Evolutionary conservation across 2,888 invertebrate species (phyloP), one percentile per base, ranked within the genome.

Genomic region (Noctuana brunneofusca): DNA sequence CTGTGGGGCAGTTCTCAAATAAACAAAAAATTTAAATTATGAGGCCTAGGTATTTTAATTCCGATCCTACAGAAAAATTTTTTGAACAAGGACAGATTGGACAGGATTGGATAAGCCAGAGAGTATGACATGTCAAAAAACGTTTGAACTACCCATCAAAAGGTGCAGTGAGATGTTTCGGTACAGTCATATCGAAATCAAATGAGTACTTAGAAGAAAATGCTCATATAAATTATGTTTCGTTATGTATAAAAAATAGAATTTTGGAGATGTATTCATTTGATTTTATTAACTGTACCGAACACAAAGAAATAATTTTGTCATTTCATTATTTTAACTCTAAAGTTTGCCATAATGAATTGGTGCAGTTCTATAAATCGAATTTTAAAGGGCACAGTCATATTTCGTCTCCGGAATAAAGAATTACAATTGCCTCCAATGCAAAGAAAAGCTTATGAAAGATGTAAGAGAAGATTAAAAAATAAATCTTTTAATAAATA

Each of bases 401-500:
- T 16, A 16, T n/a, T n/a, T 6, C 2, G 41, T 5, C 14, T 43
- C 4, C 8, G 3, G 2, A 43, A 43, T n/a, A n/a, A 2, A 6
- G 14, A 16, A 12, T 14, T 16, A n/a, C n/a, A n/a, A n/a, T n/a
- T 43, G 16, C 41, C 41, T 14, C 2, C 12, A 16, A 14, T 43
- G 41, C 41, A 43, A 43, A 3, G 3, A 3, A 43, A 43, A 16
- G 41, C 41, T 12, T 14, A 16, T 2, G 12, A 14, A 8, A 43
- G 22, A 49, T 49, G 22, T 49, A 49, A 49, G 22, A 49, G 22
- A 3, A 49, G 16, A 38, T n/a, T 38, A 38, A 38, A n/a, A n/a
- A 38, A 38, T 38, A 38, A 38, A 38, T 38, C 38, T 12, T 38
- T 38, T 12, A 38, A 38, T 38, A 14, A 38, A n/a, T n/a, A n/a